These are phyloP conservation scores for Trachelus tabidus DNA, from an alignment of 2,888 invertebrate genomes.

Conservation along the genomic window DNA sequence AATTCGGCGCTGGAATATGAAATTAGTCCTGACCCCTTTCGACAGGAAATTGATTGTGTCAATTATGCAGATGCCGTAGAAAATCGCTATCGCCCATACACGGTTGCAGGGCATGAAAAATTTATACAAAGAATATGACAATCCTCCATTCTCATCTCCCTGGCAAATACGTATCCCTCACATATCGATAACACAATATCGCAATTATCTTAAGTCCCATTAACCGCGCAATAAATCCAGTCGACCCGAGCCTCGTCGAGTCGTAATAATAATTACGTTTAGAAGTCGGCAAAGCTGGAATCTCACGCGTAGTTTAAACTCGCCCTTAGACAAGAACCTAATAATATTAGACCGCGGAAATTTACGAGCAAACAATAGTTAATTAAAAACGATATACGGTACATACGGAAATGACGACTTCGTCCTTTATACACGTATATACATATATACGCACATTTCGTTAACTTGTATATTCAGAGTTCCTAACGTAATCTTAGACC, in stretches of 20 bases:
- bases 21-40: neutral
- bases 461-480: constrained; percentile 16
- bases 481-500: constrained; percentile 27
- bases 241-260: neutral
- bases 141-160: neutral
- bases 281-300: neutral
- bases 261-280: neutral
- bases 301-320: neutral
- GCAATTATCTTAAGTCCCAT: neutral
- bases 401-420: neutral
- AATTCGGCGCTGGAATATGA: constrained; percentile 1
- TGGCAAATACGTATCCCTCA: neutral
- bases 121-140: neutral
- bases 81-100: neutral
- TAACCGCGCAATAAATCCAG: neutral
- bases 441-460: neutral
- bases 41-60: neutral
- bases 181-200: neutral
- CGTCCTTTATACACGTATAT: neutral
- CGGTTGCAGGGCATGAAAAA: neutral
- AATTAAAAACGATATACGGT: neutral
- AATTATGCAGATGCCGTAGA: neutral
- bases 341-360: neutral
- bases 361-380: neutral
- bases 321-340: neutral